Conservation (phyloP, 1,140 invertebrate genomes). For the Monomorium pharaonis region DNA sequence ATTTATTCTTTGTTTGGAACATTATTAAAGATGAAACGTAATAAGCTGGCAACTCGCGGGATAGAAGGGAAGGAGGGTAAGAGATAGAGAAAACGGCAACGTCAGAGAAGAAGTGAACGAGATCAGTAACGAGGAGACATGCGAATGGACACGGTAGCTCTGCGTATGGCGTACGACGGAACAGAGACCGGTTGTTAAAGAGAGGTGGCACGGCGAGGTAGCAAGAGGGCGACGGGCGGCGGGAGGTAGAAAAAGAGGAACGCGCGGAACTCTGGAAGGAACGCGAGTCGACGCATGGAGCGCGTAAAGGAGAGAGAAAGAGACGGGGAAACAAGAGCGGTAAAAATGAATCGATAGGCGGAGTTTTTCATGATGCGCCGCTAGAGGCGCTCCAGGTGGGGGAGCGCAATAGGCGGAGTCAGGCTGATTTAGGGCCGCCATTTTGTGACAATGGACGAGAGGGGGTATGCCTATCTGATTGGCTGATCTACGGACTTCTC, state of each 20-base stretch:
- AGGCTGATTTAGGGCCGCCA: slow-evolving; percentile 85
- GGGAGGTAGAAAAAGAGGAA: slow-evolving; percentile 52
- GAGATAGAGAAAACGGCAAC: not conserved
- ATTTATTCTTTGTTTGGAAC: slow-evolving; percentile 5
- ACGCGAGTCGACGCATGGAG: slow-evolving; percentile 26
- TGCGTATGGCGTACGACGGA: slow-evolving; percentile 50
- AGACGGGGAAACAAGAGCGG: slow-evolving; percentile 77
- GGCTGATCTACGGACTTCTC: slow-evolving; percentile 85
- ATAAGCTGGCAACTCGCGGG: slow-evolving; percentile 31
- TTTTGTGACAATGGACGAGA: slow-evolving; percentile 85
- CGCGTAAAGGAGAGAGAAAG: slow-evolving; percentile 16
- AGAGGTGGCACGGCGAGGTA: slow-evolving; percentile 15
- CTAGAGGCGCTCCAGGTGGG: slow-evolving; percentile 74
- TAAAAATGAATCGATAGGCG: slow-evolving; percentile 86
- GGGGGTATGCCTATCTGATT: slow-evolving; percentile 85
- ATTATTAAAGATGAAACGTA: not conserved
- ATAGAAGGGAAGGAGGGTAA: not conserved
- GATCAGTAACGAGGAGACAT: slow-evolving; percentile 57
- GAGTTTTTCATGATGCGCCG: slow-evolving; percentile 83
- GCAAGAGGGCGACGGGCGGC: not conserved
- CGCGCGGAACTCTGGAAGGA: slow-evolving; percentile 26
- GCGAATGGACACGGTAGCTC: slow-evolving; percentile 60
- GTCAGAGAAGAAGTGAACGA: slow-evolving; percentile 24
- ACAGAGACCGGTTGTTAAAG: slow-evolving; percentile 56
- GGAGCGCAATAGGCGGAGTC: slow-evolving; percentile 82